phyloP scores from a whole-genome alignment of 1,140 invertebrate species.

The Drosophila auraria region DNA sequence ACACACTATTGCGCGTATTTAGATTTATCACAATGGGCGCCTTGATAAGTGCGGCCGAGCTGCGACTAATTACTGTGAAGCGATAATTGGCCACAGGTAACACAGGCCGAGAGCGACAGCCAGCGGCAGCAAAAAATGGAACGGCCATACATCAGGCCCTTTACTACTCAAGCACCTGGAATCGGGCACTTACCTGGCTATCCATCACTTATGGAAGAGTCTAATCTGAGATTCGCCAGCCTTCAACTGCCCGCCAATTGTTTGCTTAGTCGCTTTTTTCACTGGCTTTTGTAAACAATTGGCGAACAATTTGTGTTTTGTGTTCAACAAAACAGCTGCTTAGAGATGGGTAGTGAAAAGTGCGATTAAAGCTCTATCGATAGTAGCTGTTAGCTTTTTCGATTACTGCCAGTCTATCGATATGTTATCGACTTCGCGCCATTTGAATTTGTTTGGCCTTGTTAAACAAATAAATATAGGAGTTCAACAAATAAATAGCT shows the following conservation, averaged over 20 bases:
- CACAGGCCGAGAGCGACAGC: neutral
- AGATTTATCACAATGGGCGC: constrained; percentile 70
- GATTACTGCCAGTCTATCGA: neutral
- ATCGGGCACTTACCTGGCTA: constrained; percentile 61
- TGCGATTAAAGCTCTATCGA: neutral
- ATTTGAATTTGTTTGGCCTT: constrained; percentile 15
- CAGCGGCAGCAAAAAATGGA: neutral
- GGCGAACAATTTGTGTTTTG: constrained; percentile 25
- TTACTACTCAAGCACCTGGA: neutral
- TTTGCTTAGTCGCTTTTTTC: constrained; percentile 41
- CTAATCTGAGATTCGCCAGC: constrained; percentile 55
- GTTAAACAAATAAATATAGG: constrained; percentile 18
- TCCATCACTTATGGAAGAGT: constrained; percentile 66
- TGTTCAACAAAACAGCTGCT: constrained; percentile 34
- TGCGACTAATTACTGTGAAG: constrained; percentile 61
- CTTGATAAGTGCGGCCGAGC: constrained; percentile 55
- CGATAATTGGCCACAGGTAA: constrained; percentile 41
- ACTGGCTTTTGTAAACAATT: constrained; percentile 36
- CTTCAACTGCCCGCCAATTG: constrained; percentile 42
- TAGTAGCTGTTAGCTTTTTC: neutral
- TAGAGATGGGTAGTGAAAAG: neutral
- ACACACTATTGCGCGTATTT: constrained; percentile 52
- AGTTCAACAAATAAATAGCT: constrained; percentile 24
- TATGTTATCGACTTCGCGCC: neutral
- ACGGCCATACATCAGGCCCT: neutral